A percentile compares a stretch with the other conserved stretches of the same genome.
These are phyloP conservation scores for Neoscelio sp. DNA, from an alignment of 2,888 invertebrate species.

Conservation along the genomic window DNA sequence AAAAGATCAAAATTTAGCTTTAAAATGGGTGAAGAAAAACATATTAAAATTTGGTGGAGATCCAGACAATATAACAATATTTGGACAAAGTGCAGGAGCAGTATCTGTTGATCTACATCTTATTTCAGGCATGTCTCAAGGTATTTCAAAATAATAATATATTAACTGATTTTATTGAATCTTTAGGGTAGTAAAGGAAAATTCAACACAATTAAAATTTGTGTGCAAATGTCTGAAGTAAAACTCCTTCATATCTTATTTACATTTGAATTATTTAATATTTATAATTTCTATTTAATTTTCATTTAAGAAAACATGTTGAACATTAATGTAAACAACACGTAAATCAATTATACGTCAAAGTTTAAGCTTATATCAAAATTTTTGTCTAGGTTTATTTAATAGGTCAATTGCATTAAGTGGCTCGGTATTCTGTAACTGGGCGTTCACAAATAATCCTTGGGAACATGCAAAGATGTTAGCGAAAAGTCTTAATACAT, in stretches of 20 bases:
- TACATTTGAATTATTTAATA: too few species aligned
- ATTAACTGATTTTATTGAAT: too few species aligned
- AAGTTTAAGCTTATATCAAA: background rate
- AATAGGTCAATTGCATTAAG: slow-evolving; percentile 66
- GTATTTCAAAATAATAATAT: too few species aligned
- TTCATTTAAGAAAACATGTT: slow-evolving; percentile 75
- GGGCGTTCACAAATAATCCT: slow-evolving; percentile 65
- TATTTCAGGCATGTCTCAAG: too few species aligned
- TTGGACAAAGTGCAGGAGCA: slow-evolving; percentile 85
- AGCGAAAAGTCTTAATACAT: slow-evolving; percentile 4
- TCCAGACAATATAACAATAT: slow-evolving; percentile 84
- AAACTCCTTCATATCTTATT: too few species aligned
- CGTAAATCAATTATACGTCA: too few species aligned
- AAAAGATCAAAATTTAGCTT: slow-evolving; percentile 69
- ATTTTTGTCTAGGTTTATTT: slow-evolving; percentile 31
- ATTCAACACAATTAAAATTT: too few species aligned
- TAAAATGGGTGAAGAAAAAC: slow-evolving; percentile 84
- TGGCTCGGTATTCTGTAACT: slow-evolving; percentile 66
- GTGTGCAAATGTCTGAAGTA: too few species aligned
- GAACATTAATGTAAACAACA: too few species aligned
- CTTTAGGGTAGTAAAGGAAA: too few species aligned
- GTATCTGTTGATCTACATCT: slow-evolving; percentile 70
- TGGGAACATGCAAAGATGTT: slow-evolving; percentile 9
- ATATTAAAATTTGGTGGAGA: slow-evolving; percentile 84
- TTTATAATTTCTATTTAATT: too few species aligned